phyloP scores from a whole-genome alignment of 2,797 vertebrate genomes.

The Zalophus californianus region DNA sequence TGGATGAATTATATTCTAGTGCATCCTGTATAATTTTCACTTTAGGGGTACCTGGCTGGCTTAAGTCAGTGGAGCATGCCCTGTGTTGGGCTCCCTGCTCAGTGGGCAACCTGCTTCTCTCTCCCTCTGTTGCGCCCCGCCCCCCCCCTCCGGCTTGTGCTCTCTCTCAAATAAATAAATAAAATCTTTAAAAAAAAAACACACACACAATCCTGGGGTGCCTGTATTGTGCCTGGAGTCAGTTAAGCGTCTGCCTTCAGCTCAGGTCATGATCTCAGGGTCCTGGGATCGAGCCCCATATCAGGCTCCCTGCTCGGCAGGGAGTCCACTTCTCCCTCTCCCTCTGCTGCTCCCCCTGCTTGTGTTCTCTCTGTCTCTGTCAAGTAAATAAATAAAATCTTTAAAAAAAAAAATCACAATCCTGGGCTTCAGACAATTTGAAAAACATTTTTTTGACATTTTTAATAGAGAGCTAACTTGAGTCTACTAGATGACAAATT shows the following conservation, averaged over 20 bases:
- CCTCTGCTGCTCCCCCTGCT: neutral
- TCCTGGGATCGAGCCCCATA: too few relatives aligned
- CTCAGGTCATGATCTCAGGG: too few relatives aligned
- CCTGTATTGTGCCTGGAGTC: too few relatives aligned
- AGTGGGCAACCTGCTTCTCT: neutral
- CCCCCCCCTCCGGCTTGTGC: too few relatives aligned
- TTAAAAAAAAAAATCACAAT: neutral
- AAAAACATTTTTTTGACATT: constrained; percentile 4
- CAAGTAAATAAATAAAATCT: neutral
- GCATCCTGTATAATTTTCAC: neutral
- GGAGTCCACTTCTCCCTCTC: neutral
- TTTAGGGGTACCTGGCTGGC: neutral
- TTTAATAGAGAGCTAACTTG: neutral
- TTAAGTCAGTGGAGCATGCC: neutral
- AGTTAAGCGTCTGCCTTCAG: too few relatives aligned
- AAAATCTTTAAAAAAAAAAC: neutral
- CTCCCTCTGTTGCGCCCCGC: too few relatives aligned
- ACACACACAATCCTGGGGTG: neutral
- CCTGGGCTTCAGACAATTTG: neutral
- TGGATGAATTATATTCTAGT: neutral
- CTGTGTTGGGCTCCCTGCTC: neutral
- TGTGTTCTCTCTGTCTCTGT: neutral
- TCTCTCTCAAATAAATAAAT: too few relatives aligned
- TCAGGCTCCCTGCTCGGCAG: too few relatives aligned
- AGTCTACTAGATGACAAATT: neutral